Evolutionary conservation across 2,113 vertebrate species (phyloP).

Genomic region (Eudyptes chrysolophus): DNA sequence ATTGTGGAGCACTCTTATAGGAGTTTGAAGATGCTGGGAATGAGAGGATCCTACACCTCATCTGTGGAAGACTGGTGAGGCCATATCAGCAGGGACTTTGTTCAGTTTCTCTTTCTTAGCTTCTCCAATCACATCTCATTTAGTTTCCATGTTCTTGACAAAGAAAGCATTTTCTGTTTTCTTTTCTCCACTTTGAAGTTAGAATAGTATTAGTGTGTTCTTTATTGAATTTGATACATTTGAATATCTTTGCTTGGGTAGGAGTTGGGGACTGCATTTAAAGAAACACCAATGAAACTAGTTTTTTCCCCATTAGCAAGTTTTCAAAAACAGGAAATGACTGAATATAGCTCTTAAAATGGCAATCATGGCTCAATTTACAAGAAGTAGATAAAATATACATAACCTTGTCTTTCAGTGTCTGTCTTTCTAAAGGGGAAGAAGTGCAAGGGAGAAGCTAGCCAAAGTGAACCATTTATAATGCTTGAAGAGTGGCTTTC

Average conservation of each 20-base stretch:
- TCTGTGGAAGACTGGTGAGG: neutral
- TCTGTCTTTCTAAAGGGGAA: neutral
- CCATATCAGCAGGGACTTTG: neutral
- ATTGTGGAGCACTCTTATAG: neutral
- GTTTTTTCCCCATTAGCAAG: neutral
- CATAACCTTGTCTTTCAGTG: neutral
- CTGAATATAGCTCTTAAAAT: neutral
- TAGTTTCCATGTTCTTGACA: neutral
- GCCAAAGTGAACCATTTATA: neutral
- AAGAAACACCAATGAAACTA: neutral
- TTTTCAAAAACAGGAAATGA: neutral
- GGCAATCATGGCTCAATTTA: neutral
- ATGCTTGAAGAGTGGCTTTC: neutral
- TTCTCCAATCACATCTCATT: neutral
- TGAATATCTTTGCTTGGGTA: neutral
- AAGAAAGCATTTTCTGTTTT: neutral
- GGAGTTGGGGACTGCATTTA: neutral
- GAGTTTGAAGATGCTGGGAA: neutral
- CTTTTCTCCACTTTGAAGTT: neutral
- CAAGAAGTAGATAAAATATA: neutral
- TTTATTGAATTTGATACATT: neutral
- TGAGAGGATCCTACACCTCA: neutral
- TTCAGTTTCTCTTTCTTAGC: neutral
- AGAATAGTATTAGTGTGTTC: neutral
- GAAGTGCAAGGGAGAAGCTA: neutral